Evolutionary conservation across 2,797 vertebrate species (phyloP).

Genomic region (Scolopax rusticola): DNA sequence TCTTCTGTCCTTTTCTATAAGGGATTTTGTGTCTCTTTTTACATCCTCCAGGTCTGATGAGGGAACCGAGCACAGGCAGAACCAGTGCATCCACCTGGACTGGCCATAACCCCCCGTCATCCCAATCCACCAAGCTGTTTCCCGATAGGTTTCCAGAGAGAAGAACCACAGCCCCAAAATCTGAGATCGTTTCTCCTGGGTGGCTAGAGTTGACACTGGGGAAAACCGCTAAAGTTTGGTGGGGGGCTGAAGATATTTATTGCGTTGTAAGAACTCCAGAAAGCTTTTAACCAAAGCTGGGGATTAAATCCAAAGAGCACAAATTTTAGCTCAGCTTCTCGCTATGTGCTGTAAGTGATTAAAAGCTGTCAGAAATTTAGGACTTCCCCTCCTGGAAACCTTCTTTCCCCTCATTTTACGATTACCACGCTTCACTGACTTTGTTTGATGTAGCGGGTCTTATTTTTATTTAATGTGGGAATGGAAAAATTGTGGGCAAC

Average conservation of each 20-base stretch:
- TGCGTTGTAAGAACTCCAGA: neutral
- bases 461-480: neutral
- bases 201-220: neutral
- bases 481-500: neutral
- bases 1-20: neutral
- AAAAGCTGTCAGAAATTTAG: slow-evolving; percentile 60
- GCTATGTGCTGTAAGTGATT: neutral
- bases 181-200: fast-evolving
- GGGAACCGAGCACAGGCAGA: fast-evolving
- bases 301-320: slow-evolving; percentile 39
- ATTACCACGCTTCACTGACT: slow-evolving; percentile 14
- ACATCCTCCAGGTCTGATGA: fast-evolving
- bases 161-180: fast-evolving
- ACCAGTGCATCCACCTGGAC: fast-evolving
- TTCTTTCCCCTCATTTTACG: slow-evolving; percentile 29
- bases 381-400: slow-evolving; percentile 44
- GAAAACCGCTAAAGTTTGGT: neutral
- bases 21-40: neutral
- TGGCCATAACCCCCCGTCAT: fast-evolving
- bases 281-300: slow-evolving; percentile 52
- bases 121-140: fast-evolving
- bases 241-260: neutral
- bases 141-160: fast-evolving
- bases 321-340: slow-evolving; percentile 47
- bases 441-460: neutral